Evolutionary conservation across 2,888 invertebrate species (phyloP).

Genomic region (Thymelicus sylvestris): DNA sequence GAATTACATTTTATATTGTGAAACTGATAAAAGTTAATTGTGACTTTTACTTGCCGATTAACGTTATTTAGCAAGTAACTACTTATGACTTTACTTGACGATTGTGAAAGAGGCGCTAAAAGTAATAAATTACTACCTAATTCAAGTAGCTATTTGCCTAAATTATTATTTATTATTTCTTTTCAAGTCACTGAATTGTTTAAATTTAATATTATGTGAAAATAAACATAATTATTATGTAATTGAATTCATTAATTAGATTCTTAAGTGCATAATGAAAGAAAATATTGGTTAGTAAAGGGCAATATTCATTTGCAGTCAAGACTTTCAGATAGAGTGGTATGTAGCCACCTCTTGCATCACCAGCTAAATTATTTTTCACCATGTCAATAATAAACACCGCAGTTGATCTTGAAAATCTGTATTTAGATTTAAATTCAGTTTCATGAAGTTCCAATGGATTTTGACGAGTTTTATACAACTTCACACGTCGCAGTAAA

Average conservation of each 20-base stretch:
- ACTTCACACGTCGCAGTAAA: constrained; percentile 18
- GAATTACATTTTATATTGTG: too few species aligned
- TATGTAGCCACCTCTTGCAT: constrained; percentile 38
- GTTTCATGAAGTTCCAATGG: constrained; percentile 17
- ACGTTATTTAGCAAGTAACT: too few species aligned
- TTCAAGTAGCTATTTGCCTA: constrained; percentile 3
- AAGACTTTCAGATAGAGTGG: constrained; percentile 41
- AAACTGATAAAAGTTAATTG: too few species aligned
- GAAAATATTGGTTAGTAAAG: too few species aligned
- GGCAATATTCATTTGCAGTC: constrained; percentile 28
- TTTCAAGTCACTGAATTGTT: constrained; percentile 4
- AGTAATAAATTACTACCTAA: not conserved
- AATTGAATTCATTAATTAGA: too few species aligned
- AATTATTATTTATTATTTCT: constrained; percentile 1
- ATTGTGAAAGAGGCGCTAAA: too few species aligned
- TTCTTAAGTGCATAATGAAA: too few species aligned
- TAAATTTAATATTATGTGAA: too few species aligned
- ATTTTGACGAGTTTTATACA: constrained; percentile 22
- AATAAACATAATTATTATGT: too few species aligned
- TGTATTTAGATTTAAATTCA: constrained; percentile 37
- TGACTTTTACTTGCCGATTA: too few species aligned
- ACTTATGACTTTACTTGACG: too few species aligned
- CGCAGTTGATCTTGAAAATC: constrained; percentile 34
- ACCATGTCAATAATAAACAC: constrained; percentile 36
- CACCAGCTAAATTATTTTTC: constrained; percentile 37